Conservation (phyloP, 2,797 vertebrate species). For the Rhynchotus rufescens region DNA sequence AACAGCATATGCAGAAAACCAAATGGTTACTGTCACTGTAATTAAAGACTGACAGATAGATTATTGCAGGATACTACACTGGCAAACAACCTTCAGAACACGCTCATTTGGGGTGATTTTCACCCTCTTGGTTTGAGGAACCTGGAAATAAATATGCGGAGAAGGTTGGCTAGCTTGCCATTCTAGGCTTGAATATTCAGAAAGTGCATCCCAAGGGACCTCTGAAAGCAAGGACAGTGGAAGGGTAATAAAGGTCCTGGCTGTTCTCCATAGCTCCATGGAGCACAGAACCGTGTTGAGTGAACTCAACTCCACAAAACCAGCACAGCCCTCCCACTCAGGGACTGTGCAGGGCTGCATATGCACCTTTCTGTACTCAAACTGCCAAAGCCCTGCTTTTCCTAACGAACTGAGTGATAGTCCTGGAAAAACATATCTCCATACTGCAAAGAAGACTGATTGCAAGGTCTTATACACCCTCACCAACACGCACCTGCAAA, state of each 20-base stretch:
- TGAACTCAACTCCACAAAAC: not conserved
- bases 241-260: not conserved
- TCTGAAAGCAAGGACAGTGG: not conserved
- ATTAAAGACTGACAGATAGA: not conserved
- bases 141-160: not conserved
- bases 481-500: not conserved
- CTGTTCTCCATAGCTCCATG: not conserved
- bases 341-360: not conserved
- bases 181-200: too few relatives aligned
- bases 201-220: not conserved
- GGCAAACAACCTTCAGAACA: not conserved
- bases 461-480: not conserved
- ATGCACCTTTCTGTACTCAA: not conserved
- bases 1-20: not conserved
- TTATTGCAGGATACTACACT: not conserved
- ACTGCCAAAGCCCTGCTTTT: too few relatives aligned
- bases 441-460: not conserved
- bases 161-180: not conserved
- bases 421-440: not conserved
- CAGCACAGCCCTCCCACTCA: not conserved
- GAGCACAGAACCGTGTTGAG: not conserved
- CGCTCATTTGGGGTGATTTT: not conserved
- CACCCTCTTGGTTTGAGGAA: not conserved
- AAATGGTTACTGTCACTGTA: not conserved
- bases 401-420: not conserved